phyloP scores from a whole-genome alignment of 2,113 vertebrate genomes.

The Eublepharis macularius region DNA sequence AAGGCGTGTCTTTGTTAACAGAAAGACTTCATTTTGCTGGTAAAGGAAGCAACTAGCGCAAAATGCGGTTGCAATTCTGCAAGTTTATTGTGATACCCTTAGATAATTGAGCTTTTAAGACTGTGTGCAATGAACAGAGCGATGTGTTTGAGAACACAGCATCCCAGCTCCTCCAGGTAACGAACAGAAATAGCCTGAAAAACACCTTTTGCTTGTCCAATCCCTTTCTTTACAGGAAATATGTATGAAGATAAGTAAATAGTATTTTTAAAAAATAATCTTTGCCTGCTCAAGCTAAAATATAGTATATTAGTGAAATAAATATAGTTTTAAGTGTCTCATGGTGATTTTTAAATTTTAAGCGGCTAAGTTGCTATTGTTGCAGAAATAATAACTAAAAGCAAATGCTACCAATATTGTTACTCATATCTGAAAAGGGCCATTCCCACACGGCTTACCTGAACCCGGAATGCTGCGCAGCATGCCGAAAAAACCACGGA shows the following conservation, averaged over 20 bases:
- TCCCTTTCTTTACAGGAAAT: not conserved
- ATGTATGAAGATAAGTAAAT: not conserved
- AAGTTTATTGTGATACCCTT: slow-evolving; percentile 42
- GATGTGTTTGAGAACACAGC: fast-evolving
- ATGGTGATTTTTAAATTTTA: no score
- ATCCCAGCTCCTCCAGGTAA: not conserved
- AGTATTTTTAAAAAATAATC: not conserved
- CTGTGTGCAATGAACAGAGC: not conserved
- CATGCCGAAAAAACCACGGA: no score
- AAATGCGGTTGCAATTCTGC: slow-evolving; percentile 58
- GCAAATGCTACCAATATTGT: not conserved
- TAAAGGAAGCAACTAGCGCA: slow-evolving; percentile 60
- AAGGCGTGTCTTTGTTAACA: not conserved
- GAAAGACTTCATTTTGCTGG: not conserved
- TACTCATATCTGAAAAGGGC: not conserved
- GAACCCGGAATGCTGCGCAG: no score
- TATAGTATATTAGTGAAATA: not conserved
- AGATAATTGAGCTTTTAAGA: slow-evolving; percentile 38
- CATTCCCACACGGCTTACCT: not conserved
- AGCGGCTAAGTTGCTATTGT: not conserved
- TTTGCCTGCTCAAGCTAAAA: not conserved
- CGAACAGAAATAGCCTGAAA: not conserved
- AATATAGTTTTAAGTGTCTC: no score
- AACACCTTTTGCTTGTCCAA: not conserved
- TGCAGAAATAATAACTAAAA: not conserved